These are phyloP conservation scores for Leptinotarsa haldemani DNA, from an alignment of 2,888 invertebrate species.

Conservation along the genomic window DNA sequence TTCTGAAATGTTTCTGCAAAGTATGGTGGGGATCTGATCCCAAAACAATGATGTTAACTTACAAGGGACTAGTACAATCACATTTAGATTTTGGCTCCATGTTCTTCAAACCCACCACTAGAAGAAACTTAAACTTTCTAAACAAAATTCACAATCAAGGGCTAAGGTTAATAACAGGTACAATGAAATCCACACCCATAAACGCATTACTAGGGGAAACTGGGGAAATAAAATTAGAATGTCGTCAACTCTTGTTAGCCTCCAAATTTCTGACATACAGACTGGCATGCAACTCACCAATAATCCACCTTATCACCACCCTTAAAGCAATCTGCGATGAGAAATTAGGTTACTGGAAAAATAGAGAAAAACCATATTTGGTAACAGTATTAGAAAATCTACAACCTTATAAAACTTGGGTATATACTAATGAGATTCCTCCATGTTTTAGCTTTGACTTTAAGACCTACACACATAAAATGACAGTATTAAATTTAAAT, in stretches of 20 bases:
- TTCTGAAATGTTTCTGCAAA: slow-evolving; percentile 22
- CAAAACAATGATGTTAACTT: not conserved
- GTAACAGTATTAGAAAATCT: not conserved
- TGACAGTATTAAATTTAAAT: not conserved
- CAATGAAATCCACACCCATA: slow-evolving; percentile 21
- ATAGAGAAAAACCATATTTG: not conserved
- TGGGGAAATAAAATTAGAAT: not conserved
- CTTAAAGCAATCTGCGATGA: not conserved
- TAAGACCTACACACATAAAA: not conserved
- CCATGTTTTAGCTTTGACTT: slow-evolving; percentile 9
- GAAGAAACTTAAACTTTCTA: not conserved
- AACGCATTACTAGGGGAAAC: slow-evolving; percentile 15
- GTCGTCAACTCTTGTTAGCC: not conserved
- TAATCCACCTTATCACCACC: not conserved
- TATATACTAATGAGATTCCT: not conserved
- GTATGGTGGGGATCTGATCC: slow-evolving; percentile 9
- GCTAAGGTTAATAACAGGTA: slow-evolving; percentile 3
- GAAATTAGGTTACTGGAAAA: not conserved
- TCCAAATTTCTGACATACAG: slow-evolving; percentile 6
- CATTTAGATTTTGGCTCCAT: slow-evolving; percentile 28
- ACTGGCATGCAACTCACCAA: not conserved
- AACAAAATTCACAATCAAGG: slow-evolving; percentile 9
- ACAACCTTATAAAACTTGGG: not conserved
- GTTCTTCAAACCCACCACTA: slow-evolving; percentile 10
- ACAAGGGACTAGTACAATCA: not conserved